phyloP scores from a whole-genome alignment of 2,113 vertebrate species.

The Lepus europaeus region DNA sequence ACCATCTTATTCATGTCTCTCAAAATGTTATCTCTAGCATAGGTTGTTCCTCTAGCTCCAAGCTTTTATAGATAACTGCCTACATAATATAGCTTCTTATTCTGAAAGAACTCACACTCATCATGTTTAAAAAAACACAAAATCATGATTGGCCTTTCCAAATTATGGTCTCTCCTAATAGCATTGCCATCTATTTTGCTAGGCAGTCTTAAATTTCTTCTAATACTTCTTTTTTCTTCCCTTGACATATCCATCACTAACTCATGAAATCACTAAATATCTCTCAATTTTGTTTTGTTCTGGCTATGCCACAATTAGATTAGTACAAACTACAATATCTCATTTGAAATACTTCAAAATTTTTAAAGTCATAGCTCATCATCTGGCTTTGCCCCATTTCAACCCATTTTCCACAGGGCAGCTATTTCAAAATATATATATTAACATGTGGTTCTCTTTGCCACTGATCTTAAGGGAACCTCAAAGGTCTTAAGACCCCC shows the following conservation, averaged over 20 bases:
- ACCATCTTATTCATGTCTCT: neutral
- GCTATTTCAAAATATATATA: slow-evolving; percentile 35
- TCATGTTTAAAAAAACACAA: neutral
- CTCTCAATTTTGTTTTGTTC: neutral
- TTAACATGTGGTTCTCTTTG: slow-evolving; percentile 12
- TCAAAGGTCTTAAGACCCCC: slow-evolving; percentile 19
- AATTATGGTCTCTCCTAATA: neutral
- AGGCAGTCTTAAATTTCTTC: neutral
- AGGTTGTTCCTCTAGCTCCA: neutral
- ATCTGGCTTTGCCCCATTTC: neutral
- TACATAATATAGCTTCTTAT: neutral
- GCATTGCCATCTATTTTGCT: neutral
- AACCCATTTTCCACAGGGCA: neutral
- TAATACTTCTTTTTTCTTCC: neutral
- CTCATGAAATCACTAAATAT: neutral
- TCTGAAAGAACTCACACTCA: neutral
- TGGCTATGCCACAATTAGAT: neutral
- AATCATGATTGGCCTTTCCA: neutral
- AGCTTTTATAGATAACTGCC: slow-evolving; percentile 2
- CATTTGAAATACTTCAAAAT: neutral
- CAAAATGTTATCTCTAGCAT: neutral
- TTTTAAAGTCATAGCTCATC: neutral
- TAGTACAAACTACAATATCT: neutral
- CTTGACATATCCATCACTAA: neutral
- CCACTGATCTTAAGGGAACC: neutral